Base-by-base conservation (phyloP, 2,797 vertebrate genomes). In the Paedocypris micromegethes region DNA sequence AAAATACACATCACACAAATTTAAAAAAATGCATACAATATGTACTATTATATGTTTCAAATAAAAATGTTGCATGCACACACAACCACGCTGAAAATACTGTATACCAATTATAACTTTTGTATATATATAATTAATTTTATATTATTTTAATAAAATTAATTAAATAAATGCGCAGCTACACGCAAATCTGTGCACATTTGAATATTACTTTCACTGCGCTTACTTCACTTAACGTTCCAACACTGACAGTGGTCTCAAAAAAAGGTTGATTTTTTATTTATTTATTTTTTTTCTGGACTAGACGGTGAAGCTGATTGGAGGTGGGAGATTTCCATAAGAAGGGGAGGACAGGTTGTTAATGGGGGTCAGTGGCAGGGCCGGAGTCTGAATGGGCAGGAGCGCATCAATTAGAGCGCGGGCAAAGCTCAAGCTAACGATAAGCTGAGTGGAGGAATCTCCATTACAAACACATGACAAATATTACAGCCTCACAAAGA, bases 301-400 rank as follows among this genome's bases (percentile, higher is more conserved):
- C 68, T 75, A 74, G 75, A 72, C 23, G 23, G 72, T 8, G 5
- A 59, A 79, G 65, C 56, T 77, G 78, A 75, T 72, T 77, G 71
- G 73, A 77, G 83, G 82, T 79, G 86, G 80, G 79, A 80, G 81
- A 82, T 83, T 87, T 90, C 82, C 85, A 86, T 83, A 80, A 83
- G 88, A 89, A 84, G 85, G 84, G 57, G 82, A 87, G 86, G 87
- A 85, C 84, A 84, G 89, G 84, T 87, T 86, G 83, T 89, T 91
- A 91, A 91, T 91, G 88, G 89, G 88, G 89, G 89, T 91, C 89
- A 89, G 82, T 83, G 86, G 79, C 83, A 81, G 85, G 88, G 86
- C 87, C 87, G 88, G 83, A 89, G 88, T 88, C 85, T 88, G 86
- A 89, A 91, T 90, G 90, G 89, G 89, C 88, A 89, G 85, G 85